These are phyloP conservation scores for Cyaniris semiargus DNA, from an alignment of 2,888 invertebrate species.

Conservation along the genomic window DNA sequence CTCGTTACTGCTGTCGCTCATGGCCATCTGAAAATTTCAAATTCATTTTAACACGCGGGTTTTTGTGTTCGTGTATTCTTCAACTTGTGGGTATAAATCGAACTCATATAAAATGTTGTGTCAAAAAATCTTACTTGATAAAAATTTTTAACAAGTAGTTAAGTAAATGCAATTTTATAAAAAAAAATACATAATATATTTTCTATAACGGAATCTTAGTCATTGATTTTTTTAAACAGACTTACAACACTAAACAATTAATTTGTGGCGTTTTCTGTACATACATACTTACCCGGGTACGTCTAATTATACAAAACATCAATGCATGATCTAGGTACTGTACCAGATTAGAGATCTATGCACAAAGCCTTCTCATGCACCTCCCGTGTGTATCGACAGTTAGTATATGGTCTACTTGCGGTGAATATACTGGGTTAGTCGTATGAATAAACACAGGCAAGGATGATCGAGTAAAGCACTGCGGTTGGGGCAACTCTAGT, in stretches of 20 bases:
- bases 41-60: conserved; percentile 14
- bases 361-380: conserved; percentile 71
- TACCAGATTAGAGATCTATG: conserved; percentile 43
- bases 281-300: neutral
- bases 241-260: neutral
- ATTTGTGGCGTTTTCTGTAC: neutral
- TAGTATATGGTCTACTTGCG: conserved; percentile 72
- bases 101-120: too few species aligned
- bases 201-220: neutral
- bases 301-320: neutral
- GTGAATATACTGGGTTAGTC: conserved; percentile 72
- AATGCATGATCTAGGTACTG: neutral
- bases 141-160: too few species aligned
- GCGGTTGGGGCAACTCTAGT: conserved; percentile 76
- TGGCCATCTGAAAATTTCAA: conserved; percentile 81
- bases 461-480: conserved; percentile 82
- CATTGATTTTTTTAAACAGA: neutral
- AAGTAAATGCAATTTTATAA: neutral
- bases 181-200: neutral
- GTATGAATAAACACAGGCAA: conserved; percentile 81
- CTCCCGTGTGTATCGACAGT: conserved; percentile 53
- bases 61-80: neutral
- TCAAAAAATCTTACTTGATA: neutral
- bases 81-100: neutral
- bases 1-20: conserved; percentile 79